Conservation (phyloP, 2,113 vertebrate genomes). For the Notothenia rossii region DNA sequence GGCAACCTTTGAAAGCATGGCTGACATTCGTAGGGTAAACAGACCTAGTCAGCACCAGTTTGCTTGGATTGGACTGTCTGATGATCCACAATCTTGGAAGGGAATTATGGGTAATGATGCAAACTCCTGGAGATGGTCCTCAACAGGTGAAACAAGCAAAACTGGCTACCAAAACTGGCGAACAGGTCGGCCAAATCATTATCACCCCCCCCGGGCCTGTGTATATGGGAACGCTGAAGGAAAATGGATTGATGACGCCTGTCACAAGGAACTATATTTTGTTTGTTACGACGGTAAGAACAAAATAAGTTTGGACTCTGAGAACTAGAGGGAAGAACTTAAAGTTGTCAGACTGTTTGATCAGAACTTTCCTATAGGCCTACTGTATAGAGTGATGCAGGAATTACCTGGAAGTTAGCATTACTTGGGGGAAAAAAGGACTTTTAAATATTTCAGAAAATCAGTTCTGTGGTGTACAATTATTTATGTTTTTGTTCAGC, state of each 20-base stretch:
- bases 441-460: too few species aligned
- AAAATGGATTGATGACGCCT: accelerated
- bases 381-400: too few species aligned
- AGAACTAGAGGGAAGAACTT: too few species aligned
- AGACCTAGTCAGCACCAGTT: not conserved
- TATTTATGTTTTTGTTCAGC: too few species aligned
- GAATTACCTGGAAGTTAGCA: too few species aligned
- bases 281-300: conserved; percentile 31
- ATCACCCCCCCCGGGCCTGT: not conserved
- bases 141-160: not conserved
- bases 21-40: not conserved
- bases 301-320: not conserved
- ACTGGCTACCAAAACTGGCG: not conserved
- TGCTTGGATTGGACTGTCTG: conserved; percentile 46
- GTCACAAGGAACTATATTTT: not conserved
- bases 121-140: conserved; percentile 56
- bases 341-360: too few species aligned
- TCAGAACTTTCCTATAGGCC: too few species aligned
- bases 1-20: conserved; percentile 17
- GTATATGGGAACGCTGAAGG: not conserved
- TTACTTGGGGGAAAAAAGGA: too few species aligned
- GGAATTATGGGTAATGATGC: not conserved
- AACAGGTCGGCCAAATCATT: accelerated
- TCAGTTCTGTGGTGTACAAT: too few species aligned
- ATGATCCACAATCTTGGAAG: conserved; percentile 34